Evolutionary conservation across 2,113 vertebrate species (phyloP).

Genomic region (Pontoporia blainvillei): DNA sequence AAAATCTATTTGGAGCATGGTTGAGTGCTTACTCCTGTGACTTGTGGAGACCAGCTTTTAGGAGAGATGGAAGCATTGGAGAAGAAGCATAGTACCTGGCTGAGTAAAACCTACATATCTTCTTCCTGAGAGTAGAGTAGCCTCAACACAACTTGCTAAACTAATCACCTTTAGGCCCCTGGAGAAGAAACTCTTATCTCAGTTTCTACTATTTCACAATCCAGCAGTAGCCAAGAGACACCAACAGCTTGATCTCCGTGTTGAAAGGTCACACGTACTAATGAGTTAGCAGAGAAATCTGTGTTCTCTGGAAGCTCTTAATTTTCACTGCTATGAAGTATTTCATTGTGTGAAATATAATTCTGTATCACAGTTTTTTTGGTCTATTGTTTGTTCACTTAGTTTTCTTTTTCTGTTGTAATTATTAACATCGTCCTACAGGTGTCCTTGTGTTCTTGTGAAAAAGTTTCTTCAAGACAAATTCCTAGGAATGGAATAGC

Average conservation of each 20-base stretch:
- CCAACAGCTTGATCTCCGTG: background rate
- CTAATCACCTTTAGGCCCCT: background rate
- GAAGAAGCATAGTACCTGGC: background rate
- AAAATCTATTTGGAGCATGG: background rate
- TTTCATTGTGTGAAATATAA: background rate
- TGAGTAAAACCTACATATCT: background rate
- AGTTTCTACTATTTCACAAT: background rate
- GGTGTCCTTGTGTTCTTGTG: background rate
- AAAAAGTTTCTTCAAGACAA: background rate
- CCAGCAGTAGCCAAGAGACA: background rate
- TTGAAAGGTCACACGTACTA: background rate
- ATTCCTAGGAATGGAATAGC: background rate
- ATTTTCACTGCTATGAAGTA: background rate
- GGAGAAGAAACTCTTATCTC: background rate
- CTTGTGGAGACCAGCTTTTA: background rate
- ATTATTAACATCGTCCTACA: background rate
- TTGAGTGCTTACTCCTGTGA: background rate
- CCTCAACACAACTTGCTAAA: background rate
- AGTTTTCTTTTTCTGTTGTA: background rate
- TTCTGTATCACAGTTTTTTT: background rate
- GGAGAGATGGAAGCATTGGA: background rate
- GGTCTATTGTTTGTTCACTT: background rate
- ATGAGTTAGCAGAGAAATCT: background rate
- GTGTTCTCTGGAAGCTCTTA: background rate
- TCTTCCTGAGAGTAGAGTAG: background rate